These are phyloP conservation scores for Zeugodacus cucurbitae DNA, from an alignment of 1,140 invertebrate genomes.

Conservation along the genomic window DNA sequence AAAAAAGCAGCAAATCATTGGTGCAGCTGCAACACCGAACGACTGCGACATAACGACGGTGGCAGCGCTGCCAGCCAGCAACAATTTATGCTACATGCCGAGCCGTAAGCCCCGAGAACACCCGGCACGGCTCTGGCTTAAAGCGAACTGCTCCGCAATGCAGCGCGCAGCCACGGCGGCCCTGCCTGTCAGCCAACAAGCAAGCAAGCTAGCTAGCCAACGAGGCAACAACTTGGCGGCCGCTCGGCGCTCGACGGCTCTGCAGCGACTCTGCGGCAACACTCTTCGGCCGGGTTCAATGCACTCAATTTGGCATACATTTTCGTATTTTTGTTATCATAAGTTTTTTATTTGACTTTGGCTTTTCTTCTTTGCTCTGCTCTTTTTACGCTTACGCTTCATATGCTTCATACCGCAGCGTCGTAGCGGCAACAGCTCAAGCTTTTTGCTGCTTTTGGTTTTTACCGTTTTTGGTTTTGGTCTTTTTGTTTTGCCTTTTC, in stretches of 20 bases:
- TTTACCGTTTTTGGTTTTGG: not conserved
- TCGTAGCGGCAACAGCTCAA: not conserved
- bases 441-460: not conserved
- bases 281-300: conserved; percentile 49
- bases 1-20: not conserved
- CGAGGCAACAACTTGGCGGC: not conserved
- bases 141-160: conserved; percentile 45
- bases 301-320: conserved; percentile 60
- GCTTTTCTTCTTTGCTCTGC: conserved; percentile 1
- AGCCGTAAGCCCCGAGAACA: not conserved
- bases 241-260: not conserved
- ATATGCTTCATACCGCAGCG: not conserved
- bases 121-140: conserved; percentile 44
- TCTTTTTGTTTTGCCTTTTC: not conserved
- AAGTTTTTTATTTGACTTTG: conserved; percentile 42
- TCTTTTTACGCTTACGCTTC: too few species aligned
- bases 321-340: conserved; percentile 52
- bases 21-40: not conserved
- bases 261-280: not conserved
- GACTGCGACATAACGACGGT: not conserved
- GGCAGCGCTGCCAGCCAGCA: not conserved
- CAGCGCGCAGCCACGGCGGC: not conserved
- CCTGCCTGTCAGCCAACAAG: not conserved
- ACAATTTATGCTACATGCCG: not conserved
- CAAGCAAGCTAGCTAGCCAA: not conserved